Evolutionary conservation across 2,113 vertebrate genomes (phyloP), one percentile per base, ranked within the genome.

Genomic region (Phrynosoma blainvillii): DNA sequence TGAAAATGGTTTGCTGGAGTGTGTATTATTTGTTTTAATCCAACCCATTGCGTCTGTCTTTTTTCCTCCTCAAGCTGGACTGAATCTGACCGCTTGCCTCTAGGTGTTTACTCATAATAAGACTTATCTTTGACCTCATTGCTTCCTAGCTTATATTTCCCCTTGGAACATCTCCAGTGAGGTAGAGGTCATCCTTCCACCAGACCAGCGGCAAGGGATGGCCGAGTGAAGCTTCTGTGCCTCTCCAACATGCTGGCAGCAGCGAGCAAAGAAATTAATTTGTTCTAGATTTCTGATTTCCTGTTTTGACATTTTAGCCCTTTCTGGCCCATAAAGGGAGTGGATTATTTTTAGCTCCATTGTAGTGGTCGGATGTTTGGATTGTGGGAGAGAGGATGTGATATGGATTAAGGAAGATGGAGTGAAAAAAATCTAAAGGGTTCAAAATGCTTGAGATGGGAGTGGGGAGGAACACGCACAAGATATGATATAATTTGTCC

Each of bases 301-400:
- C 94, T 94, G 90, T 93, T 94, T 80, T 91, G 92, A 93, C 93
- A 92, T 87, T 47, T 9, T 92, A 92, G 93, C 90, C 89, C 70
- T 90, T 25, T 40, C 56, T 89, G 92, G 92, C 92, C 77, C n/a
- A 93, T 81, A 75, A 59, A 91, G 54, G 40, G 1, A 23, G 74
- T 2, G 65, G 76, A 30, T 18, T 94, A 91, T 93, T 93, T 92
- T 94, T 92, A 93, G 82, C 21, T 87, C 87, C 65, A 87, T 87
- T 93, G 91, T 93, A 87, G 83, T 75, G 42, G 30, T 89, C 90
- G 89, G 75, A 88, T 90, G 85, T 88, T 94, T 88, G 85, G 84
- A 88, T 47, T 42, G 42, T 70, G 84, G 85, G 92, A 78, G 78
- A 81, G 62, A 4, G 78, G 89, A 40, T 1, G 8, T 12, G 79